A percentile compares a stretch with the other conserved stretches of the same genome.
Conservation (phyloP, 2,113 vertebrate species). For the Semicossyphus pulcher region DNA sequence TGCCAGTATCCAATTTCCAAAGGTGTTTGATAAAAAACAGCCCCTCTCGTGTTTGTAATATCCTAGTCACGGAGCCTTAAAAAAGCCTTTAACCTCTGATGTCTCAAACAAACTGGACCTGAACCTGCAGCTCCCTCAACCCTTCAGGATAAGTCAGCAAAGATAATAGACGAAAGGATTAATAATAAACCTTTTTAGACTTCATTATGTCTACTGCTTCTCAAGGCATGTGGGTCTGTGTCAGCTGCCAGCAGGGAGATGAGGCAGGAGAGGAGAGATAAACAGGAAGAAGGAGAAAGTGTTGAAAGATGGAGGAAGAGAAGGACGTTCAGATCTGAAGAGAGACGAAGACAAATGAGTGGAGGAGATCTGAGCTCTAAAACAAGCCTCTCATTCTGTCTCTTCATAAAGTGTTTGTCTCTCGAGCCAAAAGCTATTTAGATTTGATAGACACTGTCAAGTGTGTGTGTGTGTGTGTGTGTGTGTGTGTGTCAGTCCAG, state of each 20-base stretch:
- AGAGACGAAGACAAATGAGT: conserved; percentile 31
- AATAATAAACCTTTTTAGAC: not conserved
- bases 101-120: too few relatives aligned
- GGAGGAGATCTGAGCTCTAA: conserved; percentile 8
- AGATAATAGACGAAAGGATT: too few relatives aligned
- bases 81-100: too few relatives aligned
- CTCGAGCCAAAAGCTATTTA: conserved; percentile 37
- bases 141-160: too few relatives aligned
- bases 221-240: not conserved
- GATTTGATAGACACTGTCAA: conserved; percentile 33
- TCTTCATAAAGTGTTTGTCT: conserved; percentile 11
- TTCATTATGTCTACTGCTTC: not conserved
- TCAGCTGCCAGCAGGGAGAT: conserved; percentile 6
- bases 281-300: not conserved
- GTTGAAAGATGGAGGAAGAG: conserved; percentile 12
- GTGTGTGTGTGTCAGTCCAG: conserved; percentile 47
- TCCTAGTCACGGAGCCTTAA: too few relatives aligned
- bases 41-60: too few relatives aligned
- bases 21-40: too few relatives aligned
- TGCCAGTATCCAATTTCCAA: too few relatives aligned
- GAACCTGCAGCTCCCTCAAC: too few relatives aligned
- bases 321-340: conserved; percentile 16
- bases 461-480: conserved; percentile 12
- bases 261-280: not conserved
- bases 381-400: conserved; percentile 30